Evolutionary conservation across 2,113 vertebrate genomes (phyloP), one percentile per base, ranked within the genome.

Genomic region (Picathartes gymnocephalus): DNA sequence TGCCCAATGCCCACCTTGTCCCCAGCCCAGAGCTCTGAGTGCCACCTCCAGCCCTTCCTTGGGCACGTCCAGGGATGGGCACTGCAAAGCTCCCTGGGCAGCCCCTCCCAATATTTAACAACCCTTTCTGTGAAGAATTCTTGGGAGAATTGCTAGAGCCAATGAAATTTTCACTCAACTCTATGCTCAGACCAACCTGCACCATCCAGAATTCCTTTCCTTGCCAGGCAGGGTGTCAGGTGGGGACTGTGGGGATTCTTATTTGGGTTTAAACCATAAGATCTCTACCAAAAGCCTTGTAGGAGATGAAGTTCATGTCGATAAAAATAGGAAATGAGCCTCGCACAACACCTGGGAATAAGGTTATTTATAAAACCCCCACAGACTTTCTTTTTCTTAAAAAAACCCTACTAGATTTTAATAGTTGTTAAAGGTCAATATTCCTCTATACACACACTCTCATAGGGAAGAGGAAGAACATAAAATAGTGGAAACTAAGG

Each of bases 231-330:
- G 40, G 10, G 13, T 57, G 17, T 28, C n/a, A 54, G 28, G 24
- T 69, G 30, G 25, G 21, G 69, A 50, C 21, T 22, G 3, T 5
- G 23, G 31, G 42, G 18, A 51, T 68, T 81, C 27, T 57, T 25
- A 51, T 13, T 60, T 15, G 17, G 8, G 8, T 84, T 86, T 72
- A 10, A 88, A 30, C 35, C 8, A 0, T 5, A 37, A 69, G 10
- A 33, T 62, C 42, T 72, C 56, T 42, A 7, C 33, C 54, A 57
- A 4, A 39, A 50, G 11, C 9, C 33, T 60, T 17, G 33, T 11
- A 66, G 51, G n/a, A 78, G 39, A 31, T 3, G 3, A 84, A 60
- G 24, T 56, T 39, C 39, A 39, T 0, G 0, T 42, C 64, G 35
- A 31, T 23, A 33, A 79, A 79, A 8, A 87, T 0, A 84, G 35